Conservation (phyloP, 2,113 vertebrate genomes). For the Probosciger aterrimus region DNA sequence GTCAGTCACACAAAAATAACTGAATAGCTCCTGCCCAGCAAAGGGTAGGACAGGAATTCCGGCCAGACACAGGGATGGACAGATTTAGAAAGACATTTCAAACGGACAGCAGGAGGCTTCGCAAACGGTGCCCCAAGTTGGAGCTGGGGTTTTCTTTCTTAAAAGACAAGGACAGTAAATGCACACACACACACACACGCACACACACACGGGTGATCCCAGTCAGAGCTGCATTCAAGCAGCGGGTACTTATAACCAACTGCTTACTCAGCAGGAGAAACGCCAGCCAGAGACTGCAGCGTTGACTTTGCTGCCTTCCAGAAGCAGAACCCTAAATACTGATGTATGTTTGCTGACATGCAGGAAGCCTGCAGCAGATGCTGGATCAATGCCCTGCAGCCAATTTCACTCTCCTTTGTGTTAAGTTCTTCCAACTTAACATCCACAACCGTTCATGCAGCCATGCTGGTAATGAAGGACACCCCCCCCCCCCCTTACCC, state of each 20-base stretch:
- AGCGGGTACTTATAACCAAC: background rate
- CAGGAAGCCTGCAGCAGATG: background rate
- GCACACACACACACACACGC: accelerated
- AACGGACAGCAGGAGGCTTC: background rate
- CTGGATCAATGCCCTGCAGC: too few relatives aligned
- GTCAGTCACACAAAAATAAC: constrained; percentile 43
- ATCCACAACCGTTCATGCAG: background rate
- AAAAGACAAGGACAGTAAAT: background rate
- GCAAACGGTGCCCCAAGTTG: background rate
- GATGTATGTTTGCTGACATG: accelerated
- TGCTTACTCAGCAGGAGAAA: background rate
- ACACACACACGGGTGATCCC: too few relatives aligned
- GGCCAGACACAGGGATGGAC: background rate
- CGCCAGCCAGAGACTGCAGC: background rate
- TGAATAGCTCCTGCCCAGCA: background rate
- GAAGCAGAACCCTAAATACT: too few relatives aligned
- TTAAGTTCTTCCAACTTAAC: too few relatives aligned
- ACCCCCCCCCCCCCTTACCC: accelerated
- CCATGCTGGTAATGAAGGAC: background rate
- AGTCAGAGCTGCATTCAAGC: accelerated
- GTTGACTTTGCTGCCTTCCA: background rate
- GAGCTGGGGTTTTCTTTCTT: accelerated
- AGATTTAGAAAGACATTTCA: background rate
- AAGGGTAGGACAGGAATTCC: background rate
- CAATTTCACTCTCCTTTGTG: too few relatives aligned